Evolutionary conservation across 2,888 invertebrate species (phyloP), one percentile per base, ranked within the genome.

Genomic region (Leuctra nigra): DNA sequence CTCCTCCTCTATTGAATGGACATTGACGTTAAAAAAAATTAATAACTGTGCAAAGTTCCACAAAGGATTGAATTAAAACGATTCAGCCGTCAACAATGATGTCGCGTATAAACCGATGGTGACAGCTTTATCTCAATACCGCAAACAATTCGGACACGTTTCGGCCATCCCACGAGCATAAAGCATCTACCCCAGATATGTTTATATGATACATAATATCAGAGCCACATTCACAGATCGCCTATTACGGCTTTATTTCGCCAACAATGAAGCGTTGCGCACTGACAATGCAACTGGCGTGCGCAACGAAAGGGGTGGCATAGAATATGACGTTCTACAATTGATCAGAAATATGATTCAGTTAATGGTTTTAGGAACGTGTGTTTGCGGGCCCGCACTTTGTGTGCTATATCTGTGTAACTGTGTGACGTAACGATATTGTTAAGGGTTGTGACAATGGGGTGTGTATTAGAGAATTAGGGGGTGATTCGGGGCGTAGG

Each of bases 341-440:
- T 50, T 20, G 16, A 33, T 29, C 35, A 50, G 50, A 50, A 50
- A 50, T 50, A 50, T 50, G 50, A 50, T 35, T 33, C 36, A 50
- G 50, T 50, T 50, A 50, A 50, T 50, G 50, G 50, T 50, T 50
- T 50, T 20, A 35, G 50, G 35, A 50, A 33, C 7, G 33, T 50
- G 50, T 50, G 50, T 50, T 50, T 50, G 50, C 23, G 50, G 50
- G 35, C 50, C 18, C 50, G 33, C 7, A 20, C 50, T 29, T 50
- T 50, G 29, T 50, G 35, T 50, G 33, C 20, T 33, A n/a, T n/a
- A n/a, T 47, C 24, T 47, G 35, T 50, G 50, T 33, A 50, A 35
- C 50, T 50, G 50, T n/a, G n/a, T 50, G 50, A 33, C 50, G 50
- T 35, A 50, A 50, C 36, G n/a, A 50, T 35, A 11, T 41, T 14